Conservation (phyloP, 2,797 vertebrate genomes). For the Mormyrus proboscirostris region DNA sequence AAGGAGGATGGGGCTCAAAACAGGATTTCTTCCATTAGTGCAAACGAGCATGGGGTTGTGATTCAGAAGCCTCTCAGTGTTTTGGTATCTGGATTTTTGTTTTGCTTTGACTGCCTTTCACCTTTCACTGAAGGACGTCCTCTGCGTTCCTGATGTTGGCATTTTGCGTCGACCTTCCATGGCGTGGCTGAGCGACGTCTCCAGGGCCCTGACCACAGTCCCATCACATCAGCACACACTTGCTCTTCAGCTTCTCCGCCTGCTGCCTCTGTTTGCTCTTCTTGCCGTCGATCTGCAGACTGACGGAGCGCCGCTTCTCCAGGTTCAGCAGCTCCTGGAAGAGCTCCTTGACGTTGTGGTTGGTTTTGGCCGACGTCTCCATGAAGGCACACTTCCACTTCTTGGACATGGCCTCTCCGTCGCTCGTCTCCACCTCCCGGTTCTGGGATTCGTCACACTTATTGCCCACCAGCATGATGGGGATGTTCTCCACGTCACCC, state of each 20-base stretch:
- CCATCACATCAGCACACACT: conserved; percentile 56
- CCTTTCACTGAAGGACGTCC: not conserved
- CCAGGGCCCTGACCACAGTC: not conserved
- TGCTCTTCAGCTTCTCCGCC: conserved; percentile 56
- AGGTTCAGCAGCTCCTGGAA: conserved; percentile 58
- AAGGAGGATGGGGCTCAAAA: not conserved
- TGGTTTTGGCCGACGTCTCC: conserved; percentile 58
- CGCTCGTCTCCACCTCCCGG: conserved; percentile 48
- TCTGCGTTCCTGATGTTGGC: not conserved
- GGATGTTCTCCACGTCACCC: conserved; percentile 50
- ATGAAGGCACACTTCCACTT: conserved; percentile 62
- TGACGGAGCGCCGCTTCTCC: conserved; percentile 52
- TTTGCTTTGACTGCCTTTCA: not conserved
- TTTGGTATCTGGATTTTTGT: not conserved
- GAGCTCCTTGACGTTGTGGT: conserved; percentile 59
- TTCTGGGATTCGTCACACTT: conserved; percentile 47
- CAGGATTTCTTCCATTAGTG: conserved; percentile 1
- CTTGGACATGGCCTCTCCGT: conserved; percentile 49
- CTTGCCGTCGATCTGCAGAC: conserved; percentile 52
- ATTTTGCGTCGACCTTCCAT: not conserved
- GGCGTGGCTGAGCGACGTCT: not conserved
- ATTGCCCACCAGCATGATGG: conserved; percentile 58
- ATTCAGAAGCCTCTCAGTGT: conserved; percentile 3
- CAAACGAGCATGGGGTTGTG: not conserved
- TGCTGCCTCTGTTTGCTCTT: conserved; percentile 52